Conservation (phyloP, 2,113 vertebrate species). For the Chaetodon auriga region DNA sequence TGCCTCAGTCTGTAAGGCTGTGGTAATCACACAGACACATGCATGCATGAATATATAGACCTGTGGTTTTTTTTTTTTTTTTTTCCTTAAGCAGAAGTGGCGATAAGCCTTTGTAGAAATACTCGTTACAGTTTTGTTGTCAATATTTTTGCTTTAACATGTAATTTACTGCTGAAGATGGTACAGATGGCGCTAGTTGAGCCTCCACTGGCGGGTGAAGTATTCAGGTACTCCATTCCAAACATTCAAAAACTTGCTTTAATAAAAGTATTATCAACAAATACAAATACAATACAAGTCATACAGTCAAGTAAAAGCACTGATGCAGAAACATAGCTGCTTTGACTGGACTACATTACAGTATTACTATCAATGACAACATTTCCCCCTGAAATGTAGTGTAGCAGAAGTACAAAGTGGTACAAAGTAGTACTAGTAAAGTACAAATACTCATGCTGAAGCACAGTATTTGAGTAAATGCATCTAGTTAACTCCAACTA, state of each 20-base stretch:
- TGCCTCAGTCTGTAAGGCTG: conserved; percentile 77
- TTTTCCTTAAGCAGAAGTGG: background rate
- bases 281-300: background rate
- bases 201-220: background rate
- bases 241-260: background rate
- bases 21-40: conserved; percentile 29
- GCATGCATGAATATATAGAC: conserved; percentile 5
- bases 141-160: background rate
- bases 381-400: background rate
- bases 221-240: background rate
- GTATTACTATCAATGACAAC: background rate
- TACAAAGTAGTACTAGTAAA: background rate
- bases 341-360: background rate
- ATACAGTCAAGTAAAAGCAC: background rate
- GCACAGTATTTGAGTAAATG: background rate
- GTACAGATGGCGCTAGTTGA: background rate
- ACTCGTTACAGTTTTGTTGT: background rate
- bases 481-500: background rate
- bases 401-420: background rate
- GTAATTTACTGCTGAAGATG: background rate
- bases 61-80: background rate
- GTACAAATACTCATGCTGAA: too few relatives aligned
- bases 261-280: background rate
- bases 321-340: background rate
- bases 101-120: background rate